These are phyloP conservation scores for Trematocara variabile DNA, from an alignment of 2,113 vertebrate species.

Conservation along the genomic window DNA sequence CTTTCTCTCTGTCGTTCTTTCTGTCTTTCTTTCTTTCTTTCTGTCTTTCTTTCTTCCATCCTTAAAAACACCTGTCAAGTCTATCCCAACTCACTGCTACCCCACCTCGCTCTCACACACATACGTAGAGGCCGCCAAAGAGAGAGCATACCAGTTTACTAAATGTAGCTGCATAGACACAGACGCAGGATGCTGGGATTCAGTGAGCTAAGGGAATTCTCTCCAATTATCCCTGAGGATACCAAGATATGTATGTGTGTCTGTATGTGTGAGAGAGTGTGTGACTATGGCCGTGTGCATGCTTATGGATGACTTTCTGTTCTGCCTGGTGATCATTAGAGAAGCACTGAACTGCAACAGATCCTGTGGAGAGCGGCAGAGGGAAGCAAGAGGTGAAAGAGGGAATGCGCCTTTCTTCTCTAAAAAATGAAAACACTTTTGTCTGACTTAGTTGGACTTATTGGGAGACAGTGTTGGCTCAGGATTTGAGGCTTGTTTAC, in stretches of 20 bases:
- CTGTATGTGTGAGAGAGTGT: neutral
- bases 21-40: no score
- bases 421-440: neutral
- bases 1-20: no score
- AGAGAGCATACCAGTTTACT: constrained; percentile 1
- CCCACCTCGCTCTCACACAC: neutral
- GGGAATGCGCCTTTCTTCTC: neutral
- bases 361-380: constrained; percentile 23
- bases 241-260: neutral
- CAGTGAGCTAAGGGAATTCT: constrained; percentile 26
- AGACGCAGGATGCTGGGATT: constrained; percentile 20
- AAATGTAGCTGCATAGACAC: constrained; percentile 17
- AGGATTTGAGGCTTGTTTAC: neutral
- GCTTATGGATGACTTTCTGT: constrained; percentile 45
- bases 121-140: neutral
- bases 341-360: constrained; percentile 52
- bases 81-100: neutral
- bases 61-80: constrained; percentile 50
- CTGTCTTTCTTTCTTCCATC: no score
- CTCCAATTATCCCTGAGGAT: constrained; percentile 55
- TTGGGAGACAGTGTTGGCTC: neutral
- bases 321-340: constrained; percentile 65
- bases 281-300: constrained; percentile 29
- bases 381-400: constrained; percentile 1
- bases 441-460: neutral